Conservation (phyloP, 92 coral and sea anemone species). For the Zoanthus gigantus region DNA sequence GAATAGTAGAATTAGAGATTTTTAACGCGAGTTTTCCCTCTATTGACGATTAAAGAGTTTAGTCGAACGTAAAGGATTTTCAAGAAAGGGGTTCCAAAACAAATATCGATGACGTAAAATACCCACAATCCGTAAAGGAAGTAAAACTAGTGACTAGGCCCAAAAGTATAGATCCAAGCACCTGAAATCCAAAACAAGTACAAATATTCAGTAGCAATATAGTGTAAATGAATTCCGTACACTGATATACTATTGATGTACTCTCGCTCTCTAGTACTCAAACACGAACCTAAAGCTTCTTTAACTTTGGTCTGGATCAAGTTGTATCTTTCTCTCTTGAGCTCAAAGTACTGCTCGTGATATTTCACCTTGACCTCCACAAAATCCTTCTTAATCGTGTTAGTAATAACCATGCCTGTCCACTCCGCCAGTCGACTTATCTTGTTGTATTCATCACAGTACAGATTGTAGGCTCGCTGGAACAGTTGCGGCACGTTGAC, state of each 20-base stretch:
- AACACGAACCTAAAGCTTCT: conserved; percentile 70
- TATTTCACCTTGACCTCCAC: conserved; percentile 63
- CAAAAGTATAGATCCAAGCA: too few species aligned
- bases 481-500: conserved; percentile 68
- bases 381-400: conserved; percentile 81
- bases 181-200: too few species aligned
- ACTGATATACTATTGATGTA: not conserved
- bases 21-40: too few species aligned
- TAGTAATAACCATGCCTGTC: conserved; percentile 78
- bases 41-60: too few species aligned
- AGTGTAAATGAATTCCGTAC: not conserved
- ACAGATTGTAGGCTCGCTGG: conserved; percentile 65
- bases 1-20: too few species aligned
- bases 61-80: too few species aligned
- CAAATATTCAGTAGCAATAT: too few species aligned
- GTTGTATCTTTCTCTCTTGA: conserved; percentile 85
- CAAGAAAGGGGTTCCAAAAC: too few species aligned
- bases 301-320: conserved; percentile 79
- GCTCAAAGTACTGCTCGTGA: conserved; percentile 78
- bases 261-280: not conserved
- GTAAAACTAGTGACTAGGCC: too few species aligned
- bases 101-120: too few species aligned
- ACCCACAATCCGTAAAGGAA: too few species aligned
- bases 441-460: conserved; percentile 69
- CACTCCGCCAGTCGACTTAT: conserved; percentile 75